A percentile compares a stretch with the other conserved stretches of the same genome.
phyloP scores from a whole-genome alignment of 2,797 vertebrate species.

The Onychomys leucogaster region DNA sequence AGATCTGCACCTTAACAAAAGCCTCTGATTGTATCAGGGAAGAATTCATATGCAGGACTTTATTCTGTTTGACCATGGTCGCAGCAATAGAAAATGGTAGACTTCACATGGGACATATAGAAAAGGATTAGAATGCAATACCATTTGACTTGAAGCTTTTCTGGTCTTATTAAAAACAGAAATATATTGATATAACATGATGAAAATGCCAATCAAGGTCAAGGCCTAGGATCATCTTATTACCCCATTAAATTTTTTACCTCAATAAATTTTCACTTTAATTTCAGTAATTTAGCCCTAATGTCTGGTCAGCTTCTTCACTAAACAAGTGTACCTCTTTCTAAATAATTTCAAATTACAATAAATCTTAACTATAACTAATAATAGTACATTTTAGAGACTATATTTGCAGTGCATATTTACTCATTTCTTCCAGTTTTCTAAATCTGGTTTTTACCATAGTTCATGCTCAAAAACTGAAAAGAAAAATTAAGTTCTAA shows the following conservation, averaged over 20 bases:
- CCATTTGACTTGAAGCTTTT: neutral
- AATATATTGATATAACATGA: neutral
- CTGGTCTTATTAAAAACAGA: neutral
- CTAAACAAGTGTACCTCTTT: neutral
- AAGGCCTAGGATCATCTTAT: neutral
- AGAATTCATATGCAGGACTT: neutral
- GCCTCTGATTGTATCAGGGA: neutral
- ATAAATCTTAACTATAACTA: neutral
- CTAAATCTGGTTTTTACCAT: neutral
- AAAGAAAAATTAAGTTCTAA: neutral
- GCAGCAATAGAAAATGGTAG: neutral
- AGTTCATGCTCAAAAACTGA: neutral
- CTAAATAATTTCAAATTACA: neutral
- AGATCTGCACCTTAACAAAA: too few species aligned
- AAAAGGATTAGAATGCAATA: neutral
- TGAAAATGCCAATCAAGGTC: neutral
- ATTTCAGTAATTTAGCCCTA: neutral
- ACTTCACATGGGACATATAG: neutral
- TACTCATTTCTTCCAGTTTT: neutral
- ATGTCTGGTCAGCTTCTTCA: neutral
- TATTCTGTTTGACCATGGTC: neutral
- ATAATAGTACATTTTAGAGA: neutral
- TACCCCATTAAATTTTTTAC: neutral
- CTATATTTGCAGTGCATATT: neutral
- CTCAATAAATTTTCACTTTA: neutral